phyloP scores from a whole-genome alignment of 64 coral and sea anemone species.

The Montipora efflorescens region DNA sequence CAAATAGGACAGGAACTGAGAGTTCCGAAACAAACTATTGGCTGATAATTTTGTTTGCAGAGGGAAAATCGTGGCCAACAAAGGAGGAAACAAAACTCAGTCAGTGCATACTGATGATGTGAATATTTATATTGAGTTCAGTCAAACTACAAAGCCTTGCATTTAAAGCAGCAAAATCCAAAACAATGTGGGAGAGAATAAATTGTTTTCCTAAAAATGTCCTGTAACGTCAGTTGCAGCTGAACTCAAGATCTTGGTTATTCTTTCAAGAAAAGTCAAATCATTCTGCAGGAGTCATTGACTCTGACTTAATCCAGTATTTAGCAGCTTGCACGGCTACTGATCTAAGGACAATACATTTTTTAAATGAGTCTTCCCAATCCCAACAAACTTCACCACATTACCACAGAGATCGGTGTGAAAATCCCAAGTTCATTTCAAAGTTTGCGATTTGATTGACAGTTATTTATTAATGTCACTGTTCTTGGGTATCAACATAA shows the following conservation, averaged over 20 bases:
- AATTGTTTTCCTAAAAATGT: conserved; percentile 16
- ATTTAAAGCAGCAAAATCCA: not conserved
- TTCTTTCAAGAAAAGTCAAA: not conserved
- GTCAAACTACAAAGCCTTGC: not conserved
- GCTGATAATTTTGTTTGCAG: not conserved
- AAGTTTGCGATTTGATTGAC: too few relatives aligned
- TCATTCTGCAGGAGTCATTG: not conserved
- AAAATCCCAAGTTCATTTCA: too few relatives aligned
- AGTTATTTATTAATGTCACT: too few relatives aligned
- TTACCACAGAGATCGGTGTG: too few relatives aligned
- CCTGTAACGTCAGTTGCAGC: conserved; percentile 2
- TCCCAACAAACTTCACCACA: too few relatives aligned
- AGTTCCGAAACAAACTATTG: not conserved
- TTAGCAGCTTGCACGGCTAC: not conserved
- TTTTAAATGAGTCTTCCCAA: conserved; percentile 40
- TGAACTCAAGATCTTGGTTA: not conserved
- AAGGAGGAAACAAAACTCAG: conserved; percentile 3
- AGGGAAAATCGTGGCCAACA: not conserved
- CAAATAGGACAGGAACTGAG: not conserved
- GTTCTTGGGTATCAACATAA: too few relatives aligned
- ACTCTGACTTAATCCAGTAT: not conserved
- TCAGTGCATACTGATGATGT: not conserved
- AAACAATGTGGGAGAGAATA: not conserved
- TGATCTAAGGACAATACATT: not conserved
- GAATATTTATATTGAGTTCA: not conserved